A percentile compares a stretch with the other conserved stretches of the same genome.
phyloP scores from a whole-genome alignment of 2,113 vertebrate species.

The Salvelinus namaycush region DNA sequence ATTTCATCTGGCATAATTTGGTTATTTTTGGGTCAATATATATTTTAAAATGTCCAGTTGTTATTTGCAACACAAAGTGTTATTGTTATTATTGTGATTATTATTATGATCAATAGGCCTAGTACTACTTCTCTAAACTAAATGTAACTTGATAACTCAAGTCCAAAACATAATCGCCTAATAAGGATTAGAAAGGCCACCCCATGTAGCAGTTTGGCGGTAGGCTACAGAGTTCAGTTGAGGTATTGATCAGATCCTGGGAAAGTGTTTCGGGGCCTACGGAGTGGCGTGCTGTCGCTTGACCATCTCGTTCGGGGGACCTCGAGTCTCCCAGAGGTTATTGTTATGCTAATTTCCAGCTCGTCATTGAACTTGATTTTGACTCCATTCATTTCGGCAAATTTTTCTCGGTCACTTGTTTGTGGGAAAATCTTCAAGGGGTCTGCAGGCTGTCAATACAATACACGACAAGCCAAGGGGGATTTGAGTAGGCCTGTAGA shows the following conservation, averaged over 20 bases:
- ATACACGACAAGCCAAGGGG: constrained; percentile 10
- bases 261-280: constrained; percentile 77
- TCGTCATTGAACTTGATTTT: constrained; percentile 93
- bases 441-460: not conserved
- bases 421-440: constrained; percentile 74
- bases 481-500: not conserved
- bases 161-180: no score
- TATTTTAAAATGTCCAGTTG: not conserved
- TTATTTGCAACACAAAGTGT: not conserved
- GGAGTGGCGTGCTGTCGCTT: constrained; percentile 67
- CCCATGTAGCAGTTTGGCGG: not conserved
- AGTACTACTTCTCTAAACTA: not conserved
- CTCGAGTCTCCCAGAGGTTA: constrained; percentile 77
- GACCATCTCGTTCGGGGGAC: constrained; percentile 68
- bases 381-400: constrained; percentile 78
- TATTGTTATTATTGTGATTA: no score
- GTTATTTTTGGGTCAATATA: not conserved
- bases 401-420: constrained; percentile 75
- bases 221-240: constrained; percentile 69
- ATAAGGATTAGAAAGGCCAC: not conserved
- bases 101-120: not conserved
- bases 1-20: not conserved
- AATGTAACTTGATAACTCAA: no score
- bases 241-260: constrained; percentile 84
- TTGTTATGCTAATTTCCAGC: constrained; percentile 85